Conservation (phyloP, 2,888 invertebrate species). For the Papilio protenor region DNA sequence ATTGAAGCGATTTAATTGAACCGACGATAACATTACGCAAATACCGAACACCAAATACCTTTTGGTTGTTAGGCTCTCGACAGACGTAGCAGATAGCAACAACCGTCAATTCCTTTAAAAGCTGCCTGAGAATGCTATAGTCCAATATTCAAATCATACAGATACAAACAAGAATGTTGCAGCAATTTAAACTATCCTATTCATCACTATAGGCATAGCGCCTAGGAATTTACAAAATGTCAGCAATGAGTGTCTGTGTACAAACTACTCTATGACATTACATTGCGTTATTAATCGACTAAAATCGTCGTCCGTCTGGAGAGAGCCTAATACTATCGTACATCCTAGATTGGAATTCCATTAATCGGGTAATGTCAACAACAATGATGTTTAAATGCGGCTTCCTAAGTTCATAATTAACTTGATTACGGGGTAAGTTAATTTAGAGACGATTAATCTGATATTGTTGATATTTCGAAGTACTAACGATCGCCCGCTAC, state of each 20-base stretch:
- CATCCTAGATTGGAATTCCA: constrained; percentile 22
- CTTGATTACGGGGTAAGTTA: not conserved
- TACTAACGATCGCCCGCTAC: too few relatives aligned
- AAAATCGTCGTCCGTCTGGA: not conserved
- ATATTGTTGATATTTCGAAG: not conserved
- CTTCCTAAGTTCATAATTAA: constrained; percentile 21
- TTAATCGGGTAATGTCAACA: constrained; percentile 26
- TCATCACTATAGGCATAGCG: too few relatives aligned
- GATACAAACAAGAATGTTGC: too few relatives aligned
- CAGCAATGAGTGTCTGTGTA: too few relatives aligned
- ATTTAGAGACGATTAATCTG: not conserved
- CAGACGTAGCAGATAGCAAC: not conserved
- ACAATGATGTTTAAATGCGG: not conserved
- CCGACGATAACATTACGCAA: not conserved
- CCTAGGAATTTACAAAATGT: too few relatives aligned
- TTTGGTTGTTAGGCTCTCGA: not conserved
- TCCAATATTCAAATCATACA: too few relatives aligned
- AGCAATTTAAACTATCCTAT: too few relatives aligned
- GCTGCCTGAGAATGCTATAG: too few relatives aligned
- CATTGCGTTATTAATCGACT: too few relatives aligned
- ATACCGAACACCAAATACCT: constrained; percentile 2
- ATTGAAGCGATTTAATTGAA: not conserved
- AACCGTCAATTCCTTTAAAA: not conserved
- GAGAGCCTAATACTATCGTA: not conserved
- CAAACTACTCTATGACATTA: too few relatives aligned